A percentile compares a stretch with the other conserved stretches of the same genome.
Conservation (phyloP, 2,113 vertebrate genomes). For the Rhagologus leucostigma region DNA sequence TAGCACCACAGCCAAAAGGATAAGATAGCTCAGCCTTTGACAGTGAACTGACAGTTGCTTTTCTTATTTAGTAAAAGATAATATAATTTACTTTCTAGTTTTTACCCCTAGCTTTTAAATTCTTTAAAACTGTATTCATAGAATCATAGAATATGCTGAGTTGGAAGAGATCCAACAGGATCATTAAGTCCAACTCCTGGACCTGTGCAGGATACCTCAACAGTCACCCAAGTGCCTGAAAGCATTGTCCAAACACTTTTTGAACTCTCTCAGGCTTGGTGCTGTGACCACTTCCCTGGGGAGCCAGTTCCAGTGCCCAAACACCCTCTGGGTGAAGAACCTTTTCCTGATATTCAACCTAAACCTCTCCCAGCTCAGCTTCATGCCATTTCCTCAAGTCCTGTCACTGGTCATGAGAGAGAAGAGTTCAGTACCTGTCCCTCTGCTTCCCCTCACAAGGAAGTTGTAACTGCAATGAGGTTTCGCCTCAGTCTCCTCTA, state of each 20-base stretch:
- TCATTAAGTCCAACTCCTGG: background rate
- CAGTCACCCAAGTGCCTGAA: background rate
- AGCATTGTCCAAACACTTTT: background rate
- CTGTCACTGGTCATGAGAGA: background rate
- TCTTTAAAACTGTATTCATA: background rate
- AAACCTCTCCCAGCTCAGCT: background rate
- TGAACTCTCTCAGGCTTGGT: background rate
- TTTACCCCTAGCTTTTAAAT: background rate
- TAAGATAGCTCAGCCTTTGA: background rate
- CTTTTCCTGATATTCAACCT: background rate
- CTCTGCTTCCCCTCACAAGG: fast-evolving
- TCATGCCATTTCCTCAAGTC: background rate
- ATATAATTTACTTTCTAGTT: background rate
- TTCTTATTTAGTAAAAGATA: background rate
- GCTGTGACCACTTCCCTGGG: background rate
- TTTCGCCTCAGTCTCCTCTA: background rate
- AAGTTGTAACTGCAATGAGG: background rate
- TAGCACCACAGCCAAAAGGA: background rate
- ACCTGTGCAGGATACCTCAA: background rate
- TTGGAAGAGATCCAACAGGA: background rate
- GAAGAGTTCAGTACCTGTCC: background rate
- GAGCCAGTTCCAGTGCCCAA: background rate
- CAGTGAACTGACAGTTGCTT: background rate
- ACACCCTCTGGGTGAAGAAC: background rate
- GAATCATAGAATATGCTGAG: background rate